Evolutionary conservation across 2,113 vertebrate genomes (phyloP).

Genomic region (Pteronura brasiliensis): DNA sequence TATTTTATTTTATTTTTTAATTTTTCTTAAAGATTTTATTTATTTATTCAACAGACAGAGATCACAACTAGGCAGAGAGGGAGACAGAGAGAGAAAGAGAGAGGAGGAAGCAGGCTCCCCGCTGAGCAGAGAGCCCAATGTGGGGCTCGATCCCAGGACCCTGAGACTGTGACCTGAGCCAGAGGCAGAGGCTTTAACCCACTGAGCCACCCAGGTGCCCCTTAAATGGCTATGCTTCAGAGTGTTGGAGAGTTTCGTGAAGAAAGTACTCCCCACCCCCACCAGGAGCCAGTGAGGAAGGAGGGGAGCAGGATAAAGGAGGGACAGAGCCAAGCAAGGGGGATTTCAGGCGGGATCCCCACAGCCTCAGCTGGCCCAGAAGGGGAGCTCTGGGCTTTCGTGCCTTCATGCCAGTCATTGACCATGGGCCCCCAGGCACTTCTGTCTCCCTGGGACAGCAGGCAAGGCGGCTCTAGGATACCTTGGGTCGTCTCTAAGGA

Average conservation of each 20-base stretch:
- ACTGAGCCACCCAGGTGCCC: no score
- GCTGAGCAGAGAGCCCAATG: no score
- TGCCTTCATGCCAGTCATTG: background rate
- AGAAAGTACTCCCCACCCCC: background rate
- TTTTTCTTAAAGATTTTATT: no score
- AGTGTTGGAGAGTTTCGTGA: background rate
- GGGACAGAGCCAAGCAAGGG: background rate
- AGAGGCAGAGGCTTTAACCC: no score
- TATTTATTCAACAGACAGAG: no score
- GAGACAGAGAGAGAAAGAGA: no score
- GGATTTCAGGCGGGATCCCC: background rate
- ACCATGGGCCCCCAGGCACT: background rate
- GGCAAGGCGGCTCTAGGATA: background rate
- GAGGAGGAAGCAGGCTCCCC: no score
- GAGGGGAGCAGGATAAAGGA: background rate
- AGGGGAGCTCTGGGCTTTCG: background rate
- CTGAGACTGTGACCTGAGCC: no score
- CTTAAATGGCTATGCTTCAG: background rate
- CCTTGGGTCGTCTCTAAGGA: background rate
- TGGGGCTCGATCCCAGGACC: no score
- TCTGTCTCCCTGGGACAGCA: background rate
- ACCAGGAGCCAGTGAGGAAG: background rate
- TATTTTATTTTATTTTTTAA: background rate
- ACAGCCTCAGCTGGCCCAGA: background rate
- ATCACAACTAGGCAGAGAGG: no score